A percentile compares a stretch with the other conserved stretches of the same genome.
Conservation (phyloP, 1,140 invertebrate species). For the Triops longicaudatus region DNA sequence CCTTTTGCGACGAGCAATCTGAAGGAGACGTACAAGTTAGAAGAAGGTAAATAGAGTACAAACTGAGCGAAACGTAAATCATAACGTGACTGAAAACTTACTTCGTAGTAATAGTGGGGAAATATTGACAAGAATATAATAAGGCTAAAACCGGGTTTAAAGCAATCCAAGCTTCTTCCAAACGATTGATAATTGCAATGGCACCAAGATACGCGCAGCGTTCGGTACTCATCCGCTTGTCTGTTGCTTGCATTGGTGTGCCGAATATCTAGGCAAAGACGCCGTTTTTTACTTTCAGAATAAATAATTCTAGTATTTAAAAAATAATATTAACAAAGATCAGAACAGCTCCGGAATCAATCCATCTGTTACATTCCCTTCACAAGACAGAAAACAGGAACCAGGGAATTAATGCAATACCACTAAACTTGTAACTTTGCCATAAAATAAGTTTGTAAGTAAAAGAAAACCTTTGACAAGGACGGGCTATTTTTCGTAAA, state of each 20-base stretch:
- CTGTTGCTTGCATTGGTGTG: constrained; percentile 40
- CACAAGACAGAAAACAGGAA: not conserved
- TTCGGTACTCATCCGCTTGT: constrained; percentile 55
- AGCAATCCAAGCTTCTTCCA: constrained; percentile 66
- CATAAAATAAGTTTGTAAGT: no score
- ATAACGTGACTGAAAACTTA: not conserved
- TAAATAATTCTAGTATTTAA: no score
- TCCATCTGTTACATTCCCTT: not conserved
- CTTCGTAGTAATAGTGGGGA: constrained; percentile 47
- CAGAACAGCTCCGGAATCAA: no score
- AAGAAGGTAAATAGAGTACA: no score
- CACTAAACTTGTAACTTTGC: no score
- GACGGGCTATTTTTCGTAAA: not conserved
- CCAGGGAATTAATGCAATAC: no score
- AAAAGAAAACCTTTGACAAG: no score
- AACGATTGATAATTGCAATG: constrained; percentile 63
- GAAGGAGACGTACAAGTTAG: no score
- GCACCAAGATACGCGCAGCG: constrained; percentile 64
- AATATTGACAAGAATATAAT: constrained; percentile 54
- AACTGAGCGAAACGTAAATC: no score
- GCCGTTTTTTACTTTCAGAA: not conserved
- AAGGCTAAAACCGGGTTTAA: constrained; percentile 53
- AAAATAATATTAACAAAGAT: no score
- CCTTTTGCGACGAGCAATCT: not conserved
- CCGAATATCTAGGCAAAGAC: constrained; percentile 47